Base-by-base conservation (phyloP, 2,113 vertebrate genomes). In the Morone chrysops region DNA sequence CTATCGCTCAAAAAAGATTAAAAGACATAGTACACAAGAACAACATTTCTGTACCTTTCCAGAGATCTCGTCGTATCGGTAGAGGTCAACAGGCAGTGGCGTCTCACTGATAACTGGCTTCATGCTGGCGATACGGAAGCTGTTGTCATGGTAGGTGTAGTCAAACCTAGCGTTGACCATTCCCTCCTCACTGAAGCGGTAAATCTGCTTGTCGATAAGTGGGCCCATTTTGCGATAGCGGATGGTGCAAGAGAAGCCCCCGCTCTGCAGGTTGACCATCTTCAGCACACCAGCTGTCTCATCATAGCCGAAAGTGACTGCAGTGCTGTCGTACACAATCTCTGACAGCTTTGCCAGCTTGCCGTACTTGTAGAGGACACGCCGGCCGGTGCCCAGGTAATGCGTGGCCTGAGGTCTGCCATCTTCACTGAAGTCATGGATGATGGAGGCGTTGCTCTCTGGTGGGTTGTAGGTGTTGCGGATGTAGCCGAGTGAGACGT, bases 111-210 rank as follows among this genome's bases (percentile, higher is more conserved):
- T 99, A 81, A 99, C 97, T 0, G 98, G 97, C 81, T 99, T 99
- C 96, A 99, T 97, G 94, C 98, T 99, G 16, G 98, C 98, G 0
- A 99, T 98, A 12, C 98, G 96, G 93, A 99, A 99, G 91, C 98
- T 99, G 90, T 99, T 99, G 92, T 99, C 98, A 0, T 99, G 98
- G 80, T 99, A 99, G 0, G 98, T 99, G 88, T 99, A 99, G 92
- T 99, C 98, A 2, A 99, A 99, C 80, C 98, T 95, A 0, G 98
- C 98, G 4, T 99, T 99, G 82, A 99, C 98, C 98, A 99, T 99
- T 1, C 98, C 98, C 93, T 99, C 98, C 88, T 99, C 98, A 0
- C 97, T 98, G 92, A 98, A 99, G 70, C 98, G 95, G 77, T 99
- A 99, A 92, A 99, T 99, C 89, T 99, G 98, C 90, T 99, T 99